These are phyloP conservation scores for Catharus bicknelli DNA, from an alignment of 2,113 vertebrate genomes.

Conservation along the genomic window DNA sequence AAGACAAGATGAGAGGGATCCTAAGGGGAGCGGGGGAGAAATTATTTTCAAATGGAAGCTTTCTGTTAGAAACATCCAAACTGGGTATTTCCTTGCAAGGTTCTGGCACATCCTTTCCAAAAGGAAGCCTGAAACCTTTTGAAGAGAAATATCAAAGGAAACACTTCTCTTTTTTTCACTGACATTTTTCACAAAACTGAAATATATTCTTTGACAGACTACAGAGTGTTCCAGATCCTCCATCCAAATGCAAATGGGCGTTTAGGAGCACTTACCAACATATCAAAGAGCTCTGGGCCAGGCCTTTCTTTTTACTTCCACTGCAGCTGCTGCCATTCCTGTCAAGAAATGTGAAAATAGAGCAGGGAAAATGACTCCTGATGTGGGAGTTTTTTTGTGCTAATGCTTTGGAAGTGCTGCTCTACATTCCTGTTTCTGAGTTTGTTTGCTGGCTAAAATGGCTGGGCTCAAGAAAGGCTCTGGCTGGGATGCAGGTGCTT, in stretches of 20 bases:
- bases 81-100: neutral
- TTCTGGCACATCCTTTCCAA: conserved; percentile 11
- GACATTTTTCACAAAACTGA: neutral
- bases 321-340: neutral
- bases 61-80: neutral
- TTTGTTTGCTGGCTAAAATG: neutral
- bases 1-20: neutral
- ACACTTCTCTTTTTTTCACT: neutral
- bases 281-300: conserved; percentile 16
- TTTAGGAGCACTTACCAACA: neutral
- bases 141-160: conserved; percentile 48
- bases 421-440: neutral
- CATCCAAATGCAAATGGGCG: neutral
- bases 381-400: neutral
- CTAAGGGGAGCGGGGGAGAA: neutral
- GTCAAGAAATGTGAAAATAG: neutral
- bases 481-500: neutral
- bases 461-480: neutral
- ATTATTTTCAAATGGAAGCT: neutral
- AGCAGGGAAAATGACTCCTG: neutral
- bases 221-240: neutral
- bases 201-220: neutral
- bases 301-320: neutral
- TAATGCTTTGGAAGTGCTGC: neutral
- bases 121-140: conserved; percentile 24